Base-by-base conservation (phyloP, 2,888 invertebrate genomes). In the Orchesella flavescens region DNA sequence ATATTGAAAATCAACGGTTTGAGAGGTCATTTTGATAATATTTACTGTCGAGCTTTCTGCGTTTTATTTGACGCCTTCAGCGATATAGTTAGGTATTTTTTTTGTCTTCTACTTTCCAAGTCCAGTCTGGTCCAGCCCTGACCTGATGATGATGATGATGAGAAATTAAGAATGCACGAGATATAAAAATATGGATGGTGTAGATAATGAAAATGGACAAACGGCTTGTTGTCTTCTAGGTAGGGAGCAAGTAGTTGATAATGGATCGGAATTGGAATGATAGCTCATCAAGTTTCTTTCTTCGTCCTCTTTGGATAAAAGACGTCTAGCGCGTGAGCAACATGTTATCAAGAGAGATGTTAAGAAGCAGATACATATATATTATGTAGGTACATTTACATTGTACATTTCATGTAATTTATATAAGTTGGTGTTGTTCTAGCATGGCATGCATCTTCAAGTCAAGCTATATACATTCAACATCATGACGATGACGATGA, bases 301-400 rank as follows among this genome's bases (percentile, higher is more conserved):
- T 34, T 34, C 34, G 34, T 34, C 34, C 34, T 34, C 34, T 34
- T 34, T n/a, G n/a, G 13, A 15, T 4, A 43, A 34, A 65, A 65
- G 65, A 65, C 65, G 59, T 21, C 78, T 71, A 78, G 78, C 78
- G 69, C 78, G 78, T 78, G 78, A 78, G 69, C 49, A 71, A 71
- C 71, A 71, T 71, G 55, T 71, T 53, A 24, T 55, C 71, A 57
- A 34, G 7, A 34, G 24, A 55, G 24, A 46, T 34, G 24, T 34
- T 34, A 34, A 34, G 34, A 34, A 34, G 7, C 3, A 59, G 61
- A 61, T 71, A 59, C 43, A 43, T 69, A 44, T 49, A 4, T 63
- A 19, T 17, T 13, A n/a, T 65, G 44, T 57, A 65, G 19, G 12
- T 65, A 15, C 49, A 19, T 57, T 10, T 19, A 19, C 17, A 57